Conservation (phyloP, 2,113 vertebrate species). For the Clarias magur region DNA sequence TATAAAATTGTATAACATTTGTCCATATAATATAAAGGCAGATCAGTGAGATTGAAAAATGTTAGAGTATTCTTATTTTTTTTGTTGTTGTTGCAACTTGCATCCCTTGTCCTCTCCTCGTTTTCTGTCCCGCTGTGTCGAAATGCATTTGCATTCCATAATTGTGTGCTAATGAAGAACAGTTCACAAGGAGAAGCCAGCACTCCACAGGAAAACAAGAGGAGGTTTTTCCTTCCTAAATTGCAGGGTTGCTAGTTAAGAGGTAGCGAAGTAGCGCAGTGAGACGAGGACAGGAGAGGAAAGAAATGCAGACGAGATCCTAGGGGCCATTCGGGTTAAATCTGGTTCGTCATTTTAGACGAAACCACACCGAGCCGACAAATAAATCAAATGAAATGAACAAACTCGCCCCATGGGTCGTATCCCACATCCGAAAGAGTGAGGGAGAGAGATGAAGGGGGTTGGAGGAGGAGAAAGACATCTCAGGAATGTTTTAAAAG, state of each 20-base stretch:
- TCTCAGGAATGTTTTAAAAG: conserved; percentile 53
- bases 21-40: not conserved
- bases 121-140: conserved; percentile 25
- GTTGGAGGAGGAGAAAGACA: conserved; percentile 32
- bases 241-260: conserved; percentile 44
- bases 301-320: not conserved
- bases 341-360: not conserved
- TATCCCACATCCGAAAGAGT: conserved; percentile 23
- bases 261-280: conserved; percentile 5
- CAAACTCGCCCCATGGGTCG: conserved; percentile 7
- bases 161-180: conserved; percentile 55
- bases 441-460: conserved; percentile 17
- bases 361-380: not conserved
- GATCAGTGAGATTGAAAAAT: not conserved
- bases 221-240: conserved; percentile 49
- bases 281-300: not conserved
- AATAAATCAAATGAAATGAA: not conserved
- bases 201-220: conserved; percentile 37
- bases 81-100: not conserved
- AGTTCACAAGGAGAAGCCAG: conserved; percentile 49
- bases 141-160: conserved; percentile 40
- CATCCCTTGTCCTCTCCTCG: conserved; percentile 14
- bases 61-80: not conserved
- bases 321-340: not conserved
- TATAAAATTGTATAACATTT: not conserved